Evolutionary conservation across 1,140 invertebrate species (phyloP).

Genomic region (Drosophila melanica): DNA sequence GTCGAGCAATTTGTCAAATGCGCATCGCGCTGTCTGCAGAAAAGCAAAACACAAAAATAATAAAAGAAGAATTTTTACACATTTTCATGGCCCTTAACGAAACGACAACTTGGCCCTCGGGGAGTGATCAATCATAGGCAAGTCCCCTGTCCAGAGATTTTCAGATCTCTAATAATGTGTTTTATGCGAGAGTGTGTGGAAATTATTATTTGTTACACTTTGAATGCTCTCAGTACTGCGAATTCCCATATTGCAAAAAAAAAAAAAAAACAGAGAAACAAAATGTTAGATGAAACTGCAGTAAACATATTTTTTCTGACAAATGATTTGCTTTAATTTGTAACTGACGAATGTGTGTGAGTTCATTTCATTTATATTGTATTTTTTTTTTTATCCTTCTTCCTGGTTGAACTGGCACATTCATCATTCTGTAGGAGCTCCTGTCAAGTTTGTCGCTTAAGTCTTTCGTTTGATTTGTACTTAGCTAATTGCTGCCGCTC

Average conservation of each 20-base stretch:
- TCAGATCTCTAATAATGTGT: neutral
- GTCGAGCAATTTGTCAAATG: conserved; percentile 72
- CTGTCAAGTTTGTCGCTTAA: conserved; percentile 75
- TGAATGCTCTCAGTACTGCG: conserved; percentile 27
- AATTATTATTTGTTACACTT: conserved; percentile 74
- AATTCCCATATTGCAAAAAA: conserved; percentile 6
- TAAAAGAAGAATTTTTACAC: conserved; percentile 52
- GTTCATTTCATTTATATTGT: neutral
- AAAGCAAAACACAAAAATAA: conserved; percentile 44
- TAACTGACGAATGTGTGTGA: neutral
- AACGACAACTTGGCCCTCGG: conserved; percentile 62
- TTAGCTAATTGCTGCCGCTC: conserved; percentile 78
- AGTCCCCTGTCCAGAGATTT: neutral
- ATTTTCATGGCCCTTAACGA: conserved; percentile 56
- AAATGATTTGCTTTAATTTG: conserved; percentile 10
- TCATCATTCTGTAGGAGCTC: conserved; percentile 55
- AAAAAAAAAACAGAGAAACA: neutral
- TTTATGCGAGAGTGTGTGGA: neutral
- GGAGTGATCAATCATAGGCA: conserved; percentile 77
- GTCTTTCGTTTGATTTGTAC: conserved; percentile 80
- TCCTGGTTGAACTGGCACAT: conserved; percentile 42
- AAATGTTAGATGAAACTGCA: neutral
- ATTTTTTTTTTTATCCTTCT: conserved; percentile 25
- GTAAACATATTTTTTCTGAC: conserved; percentile 1
- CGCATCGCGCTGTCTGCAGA: conserved; percentile 32